Percentiles rank a stretch among this genome's conserved stretches.
These are phyloP conservation scores for Myotis brandtii DNA, from an alignment of 2,113 vertebrate genomes.

Conservation along the genomic window DNA sequence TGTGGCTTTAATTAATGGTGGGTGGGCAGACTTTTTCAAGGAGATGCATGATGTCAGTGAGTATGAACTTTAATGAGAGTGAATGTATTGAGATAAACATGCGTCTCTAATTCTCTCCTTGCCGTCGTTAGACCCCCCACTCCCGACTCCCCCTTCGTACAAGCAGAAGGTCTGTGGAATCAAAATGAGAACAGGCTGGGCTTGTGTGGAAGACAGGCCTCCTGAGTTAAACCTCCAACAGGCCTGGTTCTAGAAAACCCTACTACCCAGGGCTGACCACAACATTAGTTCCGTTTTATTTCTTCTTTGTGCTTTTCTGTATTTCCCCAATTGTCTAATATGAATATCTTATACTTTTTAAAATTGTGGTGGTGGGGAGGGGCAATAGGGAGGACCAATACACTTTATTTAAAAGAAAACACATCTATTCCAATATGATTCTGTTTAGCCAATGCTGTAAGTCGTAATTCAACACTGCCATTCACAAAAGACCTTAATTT, in stretches of 20 bases:
- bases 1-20: conserved; percentile 82
- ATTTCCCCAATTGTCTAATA: neutral
- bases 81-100: conserved; percentile 81
- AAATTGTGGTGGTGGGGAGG: neutral
- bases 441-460: neutral
- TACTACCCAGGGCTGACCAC: neutral
- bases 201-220: conserved; percentile 53
- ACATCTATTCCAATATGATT: neutral
- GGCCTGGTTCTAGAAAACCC: conserved; percentile 8
- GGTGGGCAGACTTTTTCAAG: conserved; percentile 80
- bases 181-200: conserved; percentile 74
- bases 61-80: conserved; percentile 82
- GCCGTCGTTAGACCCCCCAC: conserved; percentile 64
- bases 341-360: neutral
- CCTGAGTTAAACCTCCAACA: conserved; percentile 19
- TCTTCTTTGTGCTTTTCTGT: neutral
- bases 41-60: conserved; percentile 82
- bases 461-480: neutral
- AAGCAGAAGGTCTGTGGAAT: conserved; percentile 69
- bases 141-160: conserved; percentile 60
- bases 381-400: neutral
- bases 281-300: neutral
- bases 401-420: conserved; percentile 8
- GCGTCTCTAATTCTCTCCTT: conserved; percentile 79
- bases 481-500: neutral